Conservation (phyloP, 2,113 vertebrate genomes). For the Chaetodon trifascialis region DNA sequence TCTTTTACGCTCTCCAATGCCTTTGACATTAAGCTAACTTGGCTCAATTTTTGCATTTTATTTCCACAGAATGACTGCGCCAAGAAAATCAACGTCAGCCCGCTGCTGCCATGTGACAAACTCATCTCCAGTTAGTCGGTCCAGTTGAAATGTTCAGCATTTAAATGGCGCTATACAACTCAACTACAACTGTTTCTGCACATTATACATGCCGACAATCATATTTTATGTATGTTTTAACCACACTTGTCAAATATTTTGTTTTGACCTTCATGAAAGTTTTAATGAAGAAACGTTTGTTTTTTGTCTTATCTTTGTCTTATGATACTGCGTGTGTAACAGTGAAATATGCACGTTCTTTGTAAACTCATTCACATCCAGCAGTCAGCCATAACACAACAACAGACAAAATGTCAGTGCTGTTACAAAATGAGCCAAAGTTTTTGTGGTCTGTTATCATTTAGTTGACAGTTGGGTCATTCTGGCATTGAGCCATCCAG, state of each 20-base stretch:
- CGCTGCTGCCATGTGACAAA: constrained; percentile 73
- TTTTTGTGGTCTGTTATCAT: background rate
- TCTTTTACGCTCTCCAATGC: background rate
- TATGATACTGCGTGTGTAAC: background rate
- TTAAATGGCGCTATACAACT: background rate
- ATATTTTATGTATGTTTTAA: background rate
- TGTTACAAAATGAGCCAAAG: background rate
- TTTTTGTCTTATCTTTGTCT: background rate
- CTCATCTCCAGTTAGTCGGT: constrained; percentile 56
- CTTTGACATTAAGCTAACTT: background rate
- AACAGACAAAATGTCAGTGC: too few species aligned
- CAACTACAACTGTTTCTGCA: background rate
- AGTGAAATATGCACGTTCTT: background rate
- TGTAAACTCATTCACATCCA: background rate
- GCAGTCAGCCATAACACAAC: too few species aligned
- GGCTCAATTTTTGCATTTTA: background rate
- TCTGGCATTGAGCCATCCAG: background rate
- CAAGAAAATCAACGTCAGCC: constrained; percentile 63
- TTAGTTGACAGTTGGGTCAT: background rate
- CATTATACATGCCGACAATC: background rate
- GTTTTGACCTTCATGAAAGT: background rate
- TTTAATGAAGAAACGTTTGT: background rate
- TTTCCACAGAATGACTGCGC: constrained; percentile 79
- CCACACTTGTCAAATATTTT: background rate
- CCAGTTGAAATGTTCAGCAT: background rate